Percentiles rank a stretch among this genome's conserved stretches.
Evolutionary conservation across 2,888 invertebrate species (phyloP).

Genomic region (Agrochola lychnidis): DNA sequence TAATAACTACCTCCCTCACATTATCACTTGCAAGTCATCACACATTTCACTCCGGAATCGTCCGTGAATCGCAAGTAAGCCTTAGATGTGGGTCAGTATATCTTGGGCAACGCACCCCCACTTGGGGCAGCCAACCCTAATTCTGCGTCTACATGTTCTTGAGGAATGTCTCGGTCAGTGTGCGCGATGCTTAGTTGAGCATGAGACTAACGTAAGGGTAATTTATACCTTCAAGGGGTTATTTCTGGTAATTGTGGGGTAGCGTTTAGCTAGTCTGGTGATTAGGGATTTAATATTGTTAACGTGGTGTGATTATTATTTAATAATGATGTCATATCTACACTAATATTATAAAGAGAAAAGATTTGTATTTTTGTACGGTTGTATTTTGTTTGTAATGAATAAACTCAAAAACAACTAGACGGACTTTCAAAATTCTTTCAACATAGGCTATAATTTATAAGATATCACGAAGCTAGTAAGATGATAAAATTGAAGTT

Average conservation of each 20-base stretch:
- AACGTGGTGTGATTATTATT: neutral
- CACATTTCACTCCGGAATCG: constrained; percentile 3
- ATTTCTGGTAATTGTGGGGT: neutral
- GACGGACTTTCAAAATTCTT: too few species aligned
- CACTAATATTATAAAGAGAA: too few species aligned
- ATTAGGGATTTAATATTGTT: neutral
- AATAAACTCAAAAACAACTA: too few species aligned
- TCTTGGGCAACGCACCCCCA: constrained; percentile 54
- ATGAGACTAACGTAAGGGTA: constrained; percentile 11
- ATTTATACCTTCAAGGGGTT: neutral
- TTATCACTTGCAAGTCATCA: constrained; percentile 19
- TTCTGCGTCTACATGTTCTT: constrained; percentile 48
- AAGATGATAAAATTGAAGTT: too few species aligned
- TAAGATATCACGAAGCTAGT: too few species aligned
- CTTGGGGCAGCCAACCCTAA: constrained; percentile 42
- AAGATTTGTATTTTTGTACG: too few species aligned
- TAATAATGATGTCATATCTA: neutral
- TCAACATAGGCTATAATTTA: too few species aligned
- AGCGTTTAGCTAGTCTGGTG: too few species aligned
- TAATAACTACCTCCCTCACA: neutral
- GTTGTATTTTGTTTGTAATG: too few species aligned
- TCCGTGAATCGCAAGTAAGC: constrained; percentile 38
- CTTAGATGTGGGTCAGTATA: constrained; percentile 62
- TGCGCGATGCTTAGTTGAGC: constrained; percentile 15
- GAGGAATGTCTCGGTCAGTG: constrained; percentile 51